These are phyloP conservation scores for Probaryconus sp. DNA, from an alignment of 1,140 invertebrate genomes.

Conservation along the genomic window DNA sequence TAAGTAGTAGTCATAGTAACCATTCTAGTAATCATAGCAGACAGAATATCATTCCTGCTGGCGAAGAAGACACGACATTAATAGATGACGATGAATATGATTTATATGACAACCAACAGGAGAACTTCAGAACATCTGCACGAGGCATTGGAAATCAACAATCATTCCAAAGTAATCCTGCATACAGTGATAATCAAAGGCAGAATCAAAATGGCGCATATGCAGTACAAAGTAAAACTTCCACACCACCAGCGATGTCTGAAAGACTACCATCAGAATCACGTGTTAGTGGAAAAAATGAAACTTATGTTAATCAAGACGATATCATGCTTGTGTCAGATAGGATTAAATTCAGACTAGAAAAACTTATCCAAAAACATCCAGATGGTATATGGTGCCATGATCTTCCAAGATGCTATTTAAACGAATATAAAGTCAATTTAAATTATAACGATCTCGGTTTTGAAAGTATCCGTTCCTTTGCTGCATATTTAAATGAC, in stretches of 20 bases:
- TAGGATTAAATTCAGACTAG: conserved; percentile 62
- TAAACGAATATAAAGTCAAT: conserved; percentile 62
- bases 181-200: too few species aligned
- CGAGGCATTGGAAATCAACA: neutral
- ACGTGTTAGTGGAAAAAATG: neutral
- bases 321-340: conserved; percentile 22
- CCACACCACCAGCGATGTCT: neutral
- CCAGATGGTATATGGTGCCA: conserved; percentile 73
- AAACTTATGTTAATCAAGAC: neutral
- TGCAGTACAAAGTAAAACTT: neutral
- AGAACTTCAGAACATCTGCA: neutral
- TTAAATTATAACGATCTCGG: conserved; percentile 69
- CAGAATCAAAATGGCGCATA: too few species aligned
- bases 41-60: conserved; percentile 25
- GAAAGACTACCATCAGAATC: neutral
- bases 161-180: neutral
- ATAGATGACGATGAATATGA: conserved; percentile 9
- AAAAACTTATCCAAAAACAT: conserved; percentile 66
- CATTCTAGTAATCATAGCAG: neutral
- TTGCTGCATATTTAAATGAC: conserved; percentile 65
- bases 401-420: conserved; percentile 66
- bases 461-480: conserved; percentile 67
- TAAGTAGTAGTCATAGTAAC: too few species aligned
- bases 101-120: neutral
- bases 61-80: conserved; percentile 12